Base-by-base conservation (phyloP, 2,113 vertebrate genomes). In the Himantopus leucocephalus region DNA sequence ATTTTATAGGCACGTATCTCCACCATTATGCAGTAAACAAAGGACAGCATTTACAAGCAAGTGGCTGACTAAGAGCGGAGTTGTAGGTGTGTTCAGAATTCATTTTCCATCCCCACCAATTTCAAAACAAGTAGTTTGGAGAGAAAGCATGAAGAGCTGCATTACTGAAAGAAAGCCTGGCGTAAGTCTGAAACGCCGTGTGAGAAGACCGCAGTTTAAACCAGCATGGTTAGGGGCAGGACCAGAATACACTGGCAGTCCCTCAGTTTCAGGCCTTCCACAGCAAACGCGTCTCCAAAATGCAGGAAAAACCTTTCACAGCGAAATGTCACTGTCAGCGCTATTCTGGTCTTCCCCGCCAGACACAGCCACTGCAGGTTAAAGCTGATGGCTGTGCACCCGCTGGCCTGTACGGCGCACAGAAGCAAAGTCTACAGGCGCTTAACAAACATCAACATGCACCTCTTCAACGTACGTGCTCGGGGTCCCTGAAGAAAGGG, bases 211-310 rank as follows among this genome's bases (percentile, higher is more conserved):
- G 39, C 23, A 5, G 9, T 9, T 70, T 24, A 19, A 52, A 29
- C 13, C 1, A n/a, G 9, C 6, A 3, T 0, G 10, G 10, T 4
- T 10, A 35, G 16, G 14, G 29, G 24, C 1, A 32, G 24, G 19
- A 35, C 8, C 79, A 14, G 37, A 14, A 56, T 0, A 37, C 11
- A 7, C 0, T 0, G 13, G 3, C 66, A 48, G 29, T 2, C 18
- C 10, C 39, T 24, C 39, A 37, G 3, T 26, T 48, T 16, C 50
- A 43, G 55, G 52, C 35, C 30, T 21, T 48, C 37, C 9, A 14
- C 6, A 18, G 26, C 1, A 10, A 62, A 84, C 29, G 48, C 14
- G 4, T 18, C 78, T 27, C 53, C 35, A 50, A 77, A 56, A 32
- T 2, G 11, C 53, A 17, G 29, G 37, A 53, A 62, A 56, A 56